A percentile compares a stretch with the other conserved stretches of the same genome.
Evolutionary conservation across 30 jellyfish, hydroid and myxozoan genomes (phyloP).

Genomic region (Pelagia noctiluca): DNA sequence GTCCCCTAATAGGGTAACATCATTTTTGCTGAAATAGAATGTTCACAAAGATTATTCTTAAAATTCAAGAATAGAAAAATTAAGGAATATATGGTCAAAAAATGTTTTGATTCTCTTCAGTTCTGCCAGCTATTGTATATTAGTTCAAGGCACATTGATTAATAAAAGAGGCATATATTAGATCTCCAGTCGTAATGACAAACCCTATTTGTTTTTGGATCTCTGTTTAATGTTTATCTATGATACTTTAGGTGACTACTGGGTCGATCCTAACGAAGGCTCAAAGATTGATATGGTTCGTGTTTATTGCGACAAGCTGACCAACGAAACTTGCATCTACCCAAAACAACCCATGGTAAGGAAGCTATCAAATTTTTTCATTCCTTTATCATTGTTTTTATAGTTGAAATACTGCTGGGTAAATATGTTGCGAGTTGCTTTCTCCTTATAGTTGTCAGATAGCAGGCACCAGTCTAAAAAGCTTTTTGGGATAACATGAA

Average conservation of each 20-base stretch:
- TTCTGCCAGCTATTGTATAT: background rate
- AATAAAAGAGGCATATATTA: too few relatives aligned
- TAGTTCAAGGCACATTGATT: background rate
- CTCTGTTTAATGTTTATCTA: background rate
- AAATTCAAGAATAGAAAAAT: too few relatives aligned
- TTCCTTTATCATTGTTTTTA: background rate
- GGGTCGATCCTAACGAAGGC: constrained; percentile 98
- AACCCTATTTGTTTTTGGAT: too few relatives aligned
- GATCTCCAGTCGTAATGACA: too few relatives aligned
- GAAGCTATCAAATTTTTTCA: constrained; percentile 1
- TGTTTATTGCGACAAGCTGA: constrained; percentile 81
- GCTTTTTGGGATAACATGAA: too few relatives aligned
- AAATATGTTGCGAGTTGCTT: too few relatives aligned
- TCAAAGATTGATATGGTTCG: constrained; percentile 80
- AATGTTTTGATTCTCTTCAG: background rate
- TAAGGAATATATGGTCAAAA: too few relatives aligned
- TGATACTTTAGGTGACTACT: constrained; percentile 79
- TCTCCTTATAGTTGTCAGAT: too few relatives aligned
- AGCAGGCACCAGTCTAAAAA: too few relatives aligned
- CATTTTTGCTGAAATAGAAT: too few relatives aligned
- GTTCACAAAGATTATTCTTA: too few relatives aligned
- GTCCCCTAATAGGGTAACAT: too few relatives aligned
- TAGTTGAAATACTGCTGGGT: background rate
- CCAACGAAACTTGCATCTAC: constrained; percentile 85
- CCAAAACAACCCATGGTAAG: constrained; percentile 90